Conservation (phyloP, 2,797 vertebrate genomes). For the Etheostoma nigrum region DNA sequence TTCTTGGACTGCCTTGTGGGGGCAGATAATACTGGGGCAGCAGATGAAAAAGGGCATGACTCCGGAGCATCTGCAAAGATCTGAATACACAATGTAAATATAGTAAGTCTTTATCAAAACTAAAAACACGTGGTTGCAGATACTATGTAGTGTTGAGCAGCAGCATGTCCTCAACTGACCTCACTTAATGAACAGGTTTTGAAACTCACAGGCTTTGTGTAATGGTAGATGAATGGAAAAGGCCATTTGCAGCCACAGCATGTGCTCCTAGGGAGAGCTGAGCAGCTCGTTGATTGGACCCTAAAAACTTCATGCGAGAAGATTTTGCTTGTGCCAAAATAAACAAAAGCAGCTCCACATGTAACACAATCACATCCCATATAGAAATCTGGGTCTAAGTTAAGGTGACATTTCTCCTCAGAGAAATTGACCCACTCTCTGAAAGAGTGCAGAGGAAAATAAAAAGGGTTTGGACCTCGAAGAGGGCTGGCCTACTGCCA, state of each 20-base stretch:
- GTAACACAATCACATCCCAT: constrained; percentile 41
- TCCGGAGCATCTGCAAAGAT: constrained; percentile 94
- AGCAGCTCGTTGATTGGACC: constrained; percentile 58
- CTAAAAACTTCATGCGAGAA: constrained; percentile 57
- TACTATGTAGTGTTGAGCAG: constrained; percentile 26
- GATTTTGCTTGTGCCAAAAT: constrained; percentile 58
- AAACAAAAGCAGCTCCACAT: constrained; percentile 51
- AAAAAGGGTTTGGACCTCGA: constrained; percentile 60
- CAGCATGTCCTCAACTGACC: constrained; percentile 63
- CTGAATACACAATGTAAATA: constrained; percentile 80
- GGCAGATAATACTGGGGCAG: constrained; percentile 85
- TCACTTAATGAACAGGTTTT: constrained; percentile 48
- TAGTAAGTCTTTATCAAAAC: constrained; percentile 37
- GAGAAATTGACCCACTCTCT: constrained; percentile 63
- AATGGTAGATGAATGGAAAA: constrained; percentile 56
- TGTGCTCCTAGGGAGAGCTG: constrained; percentile 47
- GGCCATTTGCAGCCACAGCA: constrained; percentile 62
- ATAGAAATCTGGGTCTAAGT: constrained; percentile 52
- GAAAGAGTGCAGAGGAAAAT: constrained; percentile 60
- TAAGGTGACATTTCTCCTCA: constrained; percentile 59
- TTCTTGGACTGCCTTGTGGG: constrained; percentile 94
- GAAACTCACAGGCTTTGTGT: constrained; percentile 53
- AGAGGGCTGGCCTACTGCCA: constrained; percentile 63
- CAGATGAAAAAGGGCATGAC: constrained; percentile 82
- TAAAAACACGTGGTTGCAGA: constrained; percentile 28